Conservation (phyloP, 2,113 vertebrate species). For the Monopterus albus region DNA sequence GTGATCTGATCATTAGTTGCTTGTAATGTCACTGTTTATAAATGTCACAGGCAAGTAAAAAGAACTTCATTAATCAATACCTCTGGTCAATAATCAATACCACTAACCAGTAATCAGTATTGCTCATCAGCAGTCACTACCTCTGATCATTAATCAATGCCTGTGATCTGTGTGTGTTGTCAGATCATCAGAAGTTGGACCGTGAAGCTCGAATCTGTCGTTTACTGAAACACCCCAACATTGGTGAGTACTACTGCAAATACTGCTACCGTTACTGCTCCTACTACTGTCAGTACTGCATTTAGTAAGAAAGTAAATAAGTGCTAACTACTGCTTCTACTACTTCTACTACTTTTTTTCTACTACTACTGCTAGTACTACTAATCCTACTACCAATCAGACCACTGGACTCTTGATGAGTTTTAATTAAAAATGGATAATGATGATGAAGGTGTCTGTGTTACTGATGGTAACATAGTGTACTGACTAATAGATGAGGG, state of each 20-base stretch:
- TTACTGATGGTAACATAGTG: neutral
- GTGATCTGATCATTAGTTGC: no score
- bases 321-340: neutral
- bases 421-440: neutral
- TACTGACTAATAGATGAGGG: constrained; percentile 15
- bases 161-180: constrained; percentile 25
- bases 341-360: neutral
- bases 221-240: constrained; percentile 80
- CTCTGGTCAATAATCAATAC: neutral
- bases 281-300: no score
- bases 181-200: constrained; percentile 83
- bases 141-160: neutral
- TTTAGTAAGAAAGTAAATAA: no score
- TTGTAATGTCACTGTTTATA: no score
- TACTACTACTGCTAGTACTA: no score
- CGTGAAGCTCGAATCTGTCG: constrained; percentile 82
- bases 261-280: neutral
- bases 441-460: neutral
- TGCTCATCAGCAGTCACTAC: neutral
- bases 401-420: no score
- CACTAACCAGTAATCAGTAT: neutral
- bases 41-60: no score
- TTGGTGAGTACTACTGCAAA: constrained; percentile 63
- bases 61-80: no score
- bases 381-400: no score